A percentile compares a stretch with the other conserved stretches of the same genome.
Conservation (phyloP, 2,797 vertebrate species). For the Typhlichthys subterraneus region DNA sequence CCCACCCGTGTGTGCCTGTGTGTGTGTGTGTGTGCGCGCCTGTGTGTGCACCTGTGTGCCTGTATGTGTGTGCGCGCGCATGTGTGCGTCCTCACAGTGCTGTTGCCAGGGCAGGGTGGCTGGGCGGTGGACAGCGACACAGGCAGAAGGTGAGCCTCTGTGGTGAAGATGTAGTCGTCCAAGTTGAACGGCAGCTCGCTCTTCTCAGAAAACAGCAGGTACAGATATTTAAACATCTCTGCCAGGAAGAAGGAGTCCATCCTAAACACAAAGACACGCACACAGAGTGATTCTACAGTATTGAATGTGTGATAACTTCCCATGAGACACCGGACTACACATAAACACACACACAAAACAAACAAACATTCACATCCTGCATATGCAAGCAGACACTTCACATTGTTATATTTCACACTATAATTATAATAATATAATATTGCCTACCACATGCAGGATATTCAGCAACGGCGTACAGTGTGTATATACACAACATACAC, state of each 20-base stretch:
- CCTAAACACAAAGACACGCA: conserved; percentile 31
- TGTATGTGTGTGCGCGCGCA: not conserved
- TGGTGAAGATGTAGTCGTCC: conserved; percentile 84
- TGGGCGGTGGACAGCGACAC: conserved; percentile 78
- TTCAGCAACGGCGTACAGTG: too few species aligned
- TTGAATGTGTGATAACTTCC: too few species aligned
- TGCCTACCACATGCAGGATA: too few species aligned
- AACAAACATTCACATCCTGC: too few species aligned
- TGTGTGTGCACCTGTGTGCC: not conserved
- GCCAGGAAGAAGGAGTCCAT: conserved; percentile 88
- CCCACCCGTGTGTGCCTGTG: not conserved
- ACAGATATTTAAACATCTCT: conserved; percentile 88
- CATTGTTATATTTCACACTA: too few species aligned
- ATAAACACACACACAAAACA: not conserved
- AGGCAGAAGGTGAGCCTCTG: conserved; percentile 83
- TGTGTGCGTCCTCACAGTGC: conserved; percentile 61
- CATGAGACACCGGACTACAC: too few species aligned
- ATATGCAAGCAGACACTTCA: too few species aligned
- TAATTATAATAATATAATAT: too few species aligned
- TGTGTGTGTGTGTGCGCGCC: not conserved
- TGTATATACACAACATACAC: too few species aligned
- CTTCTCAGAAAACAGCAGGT: conserved; percentile 84
- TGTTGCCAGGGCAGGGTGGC: conserved; percentile 68
- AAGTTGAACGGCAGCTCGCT: conserved; percentile 80
- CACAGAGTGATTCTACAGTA: too few species aligned